Percentiles rank a stretch among this genome's conserved stretches.
phyloP scores from a whole-genome alignment of 2,888 invertebrate species.

The Aelia acuminata region DNA sequence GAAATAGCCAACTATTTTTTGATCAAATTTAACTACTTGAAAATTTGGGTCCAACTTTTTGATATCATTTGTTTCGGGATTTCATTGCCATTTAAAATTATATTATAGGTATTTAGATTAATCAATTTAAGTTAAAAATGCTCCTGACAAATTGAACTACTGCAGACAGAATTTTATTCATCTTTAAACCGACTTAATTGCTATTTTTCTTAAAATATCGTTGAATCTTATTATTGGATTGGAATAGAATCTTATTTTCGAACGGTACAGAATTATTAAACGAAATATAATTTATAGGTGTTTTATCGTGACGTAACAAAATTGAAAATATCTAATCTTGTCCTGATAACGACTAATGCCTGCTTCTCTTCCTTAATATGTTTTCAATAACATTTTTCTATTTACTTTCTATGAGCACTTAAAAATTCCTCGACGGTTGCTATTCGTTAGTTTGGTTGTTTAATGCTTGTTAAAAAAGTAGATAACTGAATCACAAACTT shows the following conservation, averaged over 20 bases:
- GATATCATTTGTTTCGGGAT: too few species aligned
- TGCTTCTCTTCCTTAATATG: neutral
- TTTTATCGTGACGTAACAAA: conserved; percentile 12
- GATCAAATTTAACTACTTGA: too few species aligned
- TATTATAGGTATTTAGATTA: too few species aligned
- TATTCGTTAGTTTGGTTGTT: neutral
- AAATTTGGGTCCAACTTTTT: too few species aligned
- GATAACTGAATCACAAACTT: too few species aligned
- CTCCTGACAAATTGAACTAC: neutral
- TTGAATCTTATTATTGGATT: too few species aligned
- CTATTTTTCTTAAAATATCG: neutral
- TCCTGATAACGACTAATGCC: neutral
- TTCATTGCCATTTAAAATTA: too few species aligned
- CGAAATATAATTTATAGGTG: neutral
- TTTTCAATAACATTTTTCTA: conserved; percentile 1
- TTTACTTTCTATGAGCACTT: neutral
- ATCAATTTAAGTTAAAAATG: too few species aligned
- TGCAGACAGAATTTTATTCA: neutral
- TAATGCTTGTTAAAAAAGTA: too few species aligned
- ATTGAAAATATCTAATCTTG: conserved; percentile 23
- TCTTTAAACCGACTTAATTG: neutral
- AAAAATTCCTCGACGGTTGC: neutral
- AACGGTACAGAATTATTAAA: neutral
- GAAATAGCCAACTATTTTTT: too few species aligned
- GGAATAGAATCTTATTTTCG: neutral